phyloP scores from a whole-genome alignment of 2,113 vertebrate genomes.

The Tragelaphus scriptus region DNA sequence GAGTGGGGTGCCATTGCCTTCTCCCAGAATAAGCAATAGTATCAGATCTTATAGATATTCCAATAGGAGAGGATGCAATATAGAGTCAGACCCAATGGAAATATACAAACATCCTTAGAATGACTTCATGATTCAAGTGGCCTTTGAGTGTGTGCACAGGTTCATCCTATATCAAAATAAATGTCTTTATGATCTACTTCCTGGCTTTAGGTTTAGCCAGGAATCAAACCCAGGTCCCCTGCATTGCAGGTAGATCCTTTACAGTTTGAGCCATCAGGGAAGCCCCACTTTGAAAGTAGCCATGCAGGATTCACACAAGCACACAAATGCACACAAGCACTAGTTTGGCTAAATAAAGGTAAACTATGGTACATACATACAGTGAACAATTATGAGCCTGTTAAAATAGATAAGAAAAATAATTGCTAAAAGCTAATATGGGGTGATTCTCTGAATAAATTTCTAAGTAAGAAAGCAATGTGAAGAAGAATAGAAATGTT shows the following conservation, averaged over 20 bases:
- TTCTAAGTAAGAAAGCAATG: not conserved
- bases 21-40: not conserved
- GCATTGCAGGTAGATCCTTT: not conserved
- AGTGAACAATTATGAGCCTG: not conserved
- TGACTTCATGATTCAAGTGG: not conserved
- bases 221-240: not conserved
- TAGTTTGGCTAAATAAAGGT: not conserved
- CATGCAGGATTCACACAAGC: not conserved
- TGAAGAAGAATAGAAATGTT: not conserved
- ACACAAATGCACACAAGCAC: not conserved
- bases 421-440: not conserved
- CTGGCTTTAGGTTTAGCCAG: not conserved
- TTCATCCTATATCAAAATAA: not conserved
- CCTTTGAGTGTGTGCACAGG: not conserved
- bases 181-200: not conserved
- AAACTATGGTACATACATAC: not conserved
- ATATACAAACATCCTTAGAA: not conserved
- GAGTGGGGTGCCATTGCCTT: no score
- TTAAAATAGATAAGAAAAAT: not conserved
- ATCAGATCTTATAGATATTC: not conserved
- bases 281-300: not conserved
- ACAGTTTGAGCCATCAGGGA: not conserved
- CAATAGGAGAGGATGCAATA: not conserved
- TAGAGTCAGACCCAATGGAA: not conserved
- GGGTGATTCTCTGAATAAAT: not conserved